phyloP scores from a whole-genome alignment of 1,140 invertebrate genomes.

The Ptiloglossa arizonensis region DNA sequence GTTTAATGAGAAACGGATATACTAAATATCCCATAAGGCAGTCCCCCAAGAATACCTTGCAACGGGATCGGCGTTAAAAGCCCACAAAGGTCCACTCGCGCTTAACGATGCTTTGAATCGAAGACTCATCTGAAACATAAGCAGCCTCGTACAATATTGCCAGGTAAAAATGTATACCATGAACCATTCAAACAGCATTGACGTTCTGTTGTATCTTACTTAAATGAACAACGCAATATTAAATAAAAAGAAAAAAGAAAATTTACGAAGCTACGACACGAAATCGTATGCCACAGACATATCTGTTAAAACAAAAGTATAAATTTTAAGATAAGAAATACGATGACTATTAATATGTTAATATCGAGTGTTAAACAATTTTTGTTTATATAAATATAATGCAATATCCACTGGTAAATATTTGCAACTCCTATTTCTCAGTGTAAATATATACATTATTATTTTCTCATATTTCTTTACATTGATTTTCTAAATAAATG shows the following conservation, averaged over 20 bases:
- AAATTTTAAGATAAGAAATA: not conserved
- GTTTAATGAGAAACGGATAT: conserved; percentile 59
- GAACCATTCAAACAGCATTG: conserved; percentile 67
- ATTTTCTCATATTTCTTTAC: conserved; percentile 34
- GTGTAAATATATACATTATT: conserved; percentile 48
- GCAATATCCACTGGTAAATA: conserved; percentile 17
- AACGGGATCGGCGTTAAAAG: conserved; percentile 80
- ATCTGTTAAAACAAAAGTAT: conserved; percentile 24
- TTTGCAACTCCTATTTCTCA: conserved; percentile 34
- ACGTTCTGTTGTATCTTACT: conserved; percentile 52
- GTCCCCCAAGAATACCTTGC: conserved; percentile 82
- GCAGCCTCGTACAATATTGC: conserved; percentile 80
- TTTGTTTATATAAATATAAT: not conserved
- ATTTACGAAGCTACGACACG: conserved; percentile 24
- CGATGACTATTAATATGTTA: conserved; percentile 7
- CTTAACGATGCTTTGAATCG: conserved; percentile 78
- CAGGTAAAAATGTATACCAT: conserved; percentile 48
- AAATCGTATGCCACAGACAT: conserved; percentile 20
- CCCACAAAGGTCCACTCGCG: conserved; percentile 78
- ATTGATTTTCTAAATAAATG: conserved; percentile 42
- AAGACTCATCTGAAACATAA: conserved; percentile 82
- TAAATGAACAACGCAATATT: conserved; percentile 29
- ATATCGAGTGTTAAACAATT: conserved; percentile 26
- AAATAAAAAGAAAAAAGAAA: conserved; percentile 37
- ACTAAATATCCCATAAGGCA: conserved; percentile 79